Conservation (phyloP, 2,797 vertebrate genomes). For the Mus caroli region DNA sequence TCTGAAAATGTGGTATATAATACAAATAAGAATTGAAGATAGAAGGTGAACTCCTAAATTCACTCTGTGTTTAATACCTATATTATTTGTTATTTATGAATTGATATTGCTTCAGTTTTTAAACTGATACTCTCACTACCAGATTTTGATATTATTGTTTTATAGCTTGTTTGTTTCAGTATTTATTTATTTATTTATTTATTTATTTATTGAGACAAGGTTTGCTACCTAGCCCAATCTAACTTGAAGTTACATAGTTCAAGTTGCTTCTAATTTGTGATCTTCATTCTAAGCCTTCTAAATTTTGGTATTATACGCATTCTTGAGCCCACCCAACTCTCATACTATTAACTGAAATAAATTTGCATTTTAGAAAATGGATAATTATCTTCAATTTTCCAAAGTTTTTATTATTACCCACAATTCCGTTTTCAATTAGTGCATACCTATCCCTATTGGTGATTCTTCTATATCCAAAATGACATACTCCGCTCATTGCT, state of each 20-base stretch:
- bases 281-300: background rate
- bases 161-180: background rate
- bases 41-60: background rate
- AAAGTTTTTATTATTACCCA: constrained; percentile 24
- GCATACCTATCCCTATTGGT: background rate
- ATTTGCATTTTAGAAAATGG: background rate
- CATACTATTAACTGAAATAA: background rate
- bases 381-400: background rate
- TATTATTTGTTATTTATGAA: background rate
- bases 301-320: background rate
- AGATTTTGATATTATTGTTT: background rate
- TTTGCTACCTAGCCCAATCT: background rate
- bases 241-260: background rate
- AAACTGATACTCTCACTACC: background rate
- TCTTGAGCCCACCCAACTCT: background rate
- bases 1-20: constrained; percentile 27
- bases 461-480: background rate
- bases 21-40: constrained; percentile 6
- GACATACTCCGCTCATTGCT: background rate
- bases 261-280: background rate
- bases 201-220: background rate
- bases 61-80: background rate
- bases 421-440: background rate
- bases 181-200: background rate
- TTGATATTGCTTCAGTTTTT: constrained; percentile 26